A percentile compares a stretch with the other conserved stretches of the same genome.
phyloP scores from a whole-genome alignment of 2,113 vertebrate species.

The Gallinago undulata region DNA sequence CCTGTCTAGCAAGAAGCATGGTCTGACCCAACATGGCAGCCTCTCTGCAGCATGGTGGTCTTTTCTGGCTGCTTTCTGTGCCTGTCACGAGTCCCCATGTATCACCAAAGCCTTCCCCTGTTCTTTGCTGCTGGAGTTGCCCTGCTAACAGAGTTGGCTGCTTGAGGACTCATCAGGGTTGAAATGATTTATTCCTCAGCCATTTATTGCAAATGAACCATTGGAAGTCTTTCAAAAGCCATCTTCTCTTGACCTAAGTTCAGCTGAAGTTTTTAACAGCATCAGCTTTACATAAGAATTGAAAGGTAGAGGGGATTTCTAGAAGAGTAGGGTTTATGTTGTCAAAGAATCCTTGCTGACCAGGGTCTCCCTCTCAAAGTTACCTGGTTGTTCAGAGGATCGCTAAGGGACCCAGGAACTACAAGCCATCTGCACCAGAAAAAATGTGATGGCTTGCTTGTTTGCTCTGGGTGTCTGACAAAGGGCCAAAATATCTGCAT shows the following conservation, averaged over 20 bases:
- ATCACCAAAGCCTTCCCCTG: not conserved
- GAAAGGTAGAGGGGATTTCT: not conserved
- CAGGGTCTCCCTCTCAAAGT: not conserved
- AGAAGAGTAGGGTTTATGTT: not conserved
- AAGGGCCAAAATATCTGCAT: not conserved
- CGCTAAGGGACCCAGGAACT: not conserved
- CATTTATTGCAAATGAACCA: conserved; percentile 25
- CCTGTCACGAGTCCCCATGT: not conserved
- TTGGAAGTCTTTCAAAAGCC: conserved; percentile 52
- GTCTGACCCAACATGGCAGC: not conserved
- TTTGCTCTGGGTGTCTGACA: not conserved
- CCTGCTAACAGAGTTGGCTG: conserved; percentile 6
- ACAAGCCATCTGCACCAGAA: not conserved
- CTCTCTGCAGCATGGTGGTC: not conserved
- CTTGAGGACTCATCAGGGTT: conserved; percentile 11
- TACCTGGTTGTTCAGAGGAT: not conserved
- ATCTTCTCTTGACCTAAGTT: conserved; percentile 40
- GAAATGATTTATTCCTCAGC: conserved; percentile 53
- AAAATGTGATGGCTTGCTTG: not conserved
- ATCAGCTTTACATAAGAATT: conserved; percentile 11
- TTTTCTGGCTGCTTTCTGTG: not conserved
- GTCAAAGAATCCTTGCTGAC: not conserved
- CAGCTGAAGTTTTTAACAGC: conserved; percentile 13
- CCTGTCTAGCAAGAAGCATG: not conserved
- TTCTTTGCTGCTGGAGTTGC: not conserved